Base-by-base conservation (phyloP, 1,140 invertebrate genomes). In the Zaprionus ornatus region DNA sequence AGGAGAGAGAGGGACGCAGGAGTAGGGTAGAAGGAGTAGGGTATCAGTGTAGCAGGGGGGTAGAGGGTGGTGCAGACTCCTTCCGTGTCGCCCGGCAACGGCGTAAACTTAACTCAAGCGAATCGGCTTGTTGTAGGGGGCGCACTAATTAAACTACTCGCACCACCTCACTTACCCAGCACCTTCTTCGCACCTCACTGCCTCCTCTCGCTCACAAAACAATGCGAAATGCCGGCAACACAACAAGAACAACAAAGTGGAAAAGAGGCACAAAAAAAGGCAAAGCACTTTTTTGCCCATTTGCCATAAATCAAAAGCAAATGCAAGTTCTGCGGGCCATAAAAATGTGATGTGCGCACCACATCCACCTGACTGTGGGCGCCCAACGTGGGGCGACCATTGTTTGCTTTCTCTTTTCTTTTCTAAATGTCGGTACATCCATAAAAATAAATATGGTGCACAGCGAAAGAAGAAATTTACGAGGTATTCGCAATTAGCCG, bases 221-320 rank as follows among this genome's bases (percentile, higher is more conserved):
- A 50, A 50, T 19, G 19, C 19, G n/a, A 55, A 55, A 15, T 25
- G 23, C 21, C 23, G 52, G 23, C 21, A 25, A n/a, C 10, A 52
- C 21, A 55, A 5, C 4, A 25, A 2, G 5, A 27, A 27, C 6
- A 27, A 17, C 40, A 52, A 52, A 37, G 35, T 37, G 17, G 6
- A 9, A 17, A 45, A 45, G n/a, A 17, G 29, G 29, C 19, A 17
- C 9, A 15, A 37, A 40, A 52, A 10, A 10, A 15, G 12, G 17
- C 10, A 4, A 21, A 21, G 10, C 61, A 52, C 27, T 52, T 35
- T 21, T 52, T 64, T 54, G 4, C n/a, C 23, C 54, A 42, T 52
- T 55, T 65, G 37, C n/a, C 62, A 50, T 65, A 71, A 57, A 71
- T 56, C 61, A 71, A 40, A 65, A 57, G 29, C 27, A 37, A 45